phyloP scores from a whole-genome alignment of 2,113 vertebrate genomes.

The Tinamus guttatus region DNA sequence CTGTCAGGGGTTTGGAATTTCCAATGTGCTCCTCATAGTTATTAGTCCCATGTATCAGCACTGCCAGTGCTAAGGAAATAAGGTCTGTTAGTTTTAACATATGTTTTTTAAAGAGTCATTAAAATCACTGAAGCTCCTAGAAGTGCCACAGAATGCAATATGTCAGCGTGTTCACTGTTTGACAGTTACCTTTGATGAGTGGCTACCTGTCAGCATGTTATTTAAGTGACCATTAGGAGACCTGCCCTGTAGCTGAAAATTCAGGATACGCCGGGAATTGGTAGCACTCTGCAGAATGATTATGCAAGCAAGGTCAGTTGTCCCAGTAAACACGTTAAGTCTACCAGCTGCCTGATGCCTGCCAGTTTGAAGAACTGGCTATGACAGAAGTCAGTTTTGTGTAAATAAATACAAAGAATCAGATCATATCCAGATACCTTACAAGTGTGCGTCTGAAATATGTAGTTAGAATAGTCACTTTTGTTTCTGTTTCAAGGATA shows the following conservation, averaged over 20 bases:
- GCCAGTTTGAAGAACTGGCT: neutral
- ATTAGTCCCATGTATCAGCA: neutral
- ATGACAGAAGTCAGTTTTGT: neutral
- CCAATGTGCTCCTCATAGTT: neutral
- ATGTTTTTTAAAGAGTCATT: neutral
- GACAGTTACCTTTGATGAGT: neutral
- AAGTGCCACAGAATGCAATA: neutral
- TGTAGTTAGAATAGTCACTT: neutral
- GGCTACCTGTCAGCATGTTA: neutral
- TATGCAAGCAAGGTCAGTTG: neutral
- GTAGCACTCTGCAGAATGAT: neutral
- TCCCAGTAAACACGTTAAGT: conserved; percentile 35
- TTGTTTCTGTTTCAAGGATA: neutral
- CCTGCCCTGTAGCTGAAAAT: conserved; percentile 37
- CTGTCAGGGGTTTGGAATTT: neutral
- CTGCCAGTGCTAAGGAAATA: neutral
- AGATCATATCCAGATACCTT: neutral
- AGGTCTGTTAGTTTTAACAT: neutral
- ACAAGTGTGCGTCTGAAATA: neutral
- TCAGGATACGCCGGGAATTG: neutral
- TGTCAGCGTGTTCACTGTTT: neutral
- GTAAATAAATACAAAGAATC: neutral
- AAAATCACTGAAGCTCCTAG: neutral
- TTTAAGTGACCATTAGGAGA: conserved; percentile 19
- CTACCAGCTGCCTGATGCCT: conserved; percentile 25